Evolutionary conservation across 2,888 invertebrate species (phyloP).

Genomic region (Monopis laevigella): DNA sequence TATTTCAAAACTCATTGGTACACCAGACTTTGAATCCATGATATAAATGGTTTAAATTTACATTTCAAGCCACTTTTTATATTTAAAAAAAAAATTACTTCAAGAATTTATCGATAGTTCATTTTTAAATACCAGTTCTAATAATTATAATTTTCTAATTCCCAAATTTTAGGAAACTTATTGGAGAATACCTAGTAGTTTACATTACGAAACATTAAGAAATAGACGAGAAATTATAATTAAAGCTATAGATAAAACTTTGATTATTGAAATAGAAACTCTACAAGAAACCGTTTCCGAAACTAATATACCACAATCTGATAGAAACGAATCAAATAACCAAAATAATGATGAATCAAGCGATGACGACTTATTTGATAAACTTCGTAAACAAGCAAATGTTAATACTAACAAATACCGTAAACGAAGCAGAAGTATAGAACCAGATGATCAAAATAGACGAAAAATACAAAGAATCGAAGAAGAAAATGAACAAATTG

Average conservation of each 20-base stretch:
- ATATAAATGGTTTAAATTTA: too few species aligned
- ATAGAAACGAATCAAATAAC: too few species aligned
- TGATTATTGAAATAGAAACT: conserved; percentile 28
- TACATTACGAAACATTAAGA: conserved; percentile 63
- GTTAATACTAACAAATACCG: conserved; percentile 30
- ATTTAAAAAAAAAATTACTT: too few species aligned
- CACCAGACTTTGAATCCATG: too few species aligned
- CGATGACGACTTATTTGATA: conserved; percentile 52
- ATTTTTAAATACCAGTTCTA: too few species aligned
- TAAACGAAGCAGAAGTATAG: conserved; percentile 43
- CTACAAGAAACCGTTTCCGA: conserved; percentile 12
- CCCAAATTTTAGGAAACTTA: conserved; percentile 73
- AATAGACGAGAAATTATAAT: conserved; percentile 64
- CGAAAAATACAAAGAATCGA: conserved; percentile 48
- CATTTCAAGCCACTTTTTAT: too few species aligned
- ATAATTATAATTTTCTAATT: too few species aligned
- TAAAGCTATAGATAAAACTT: conserved; percentile 63
- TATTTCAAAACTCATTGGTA: too few species aligned
- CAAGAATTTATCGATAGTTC: too few species aligned
- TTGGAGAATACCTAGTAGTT: conserved; percentile 83
- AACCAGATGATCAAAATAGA: conserved; percentile 31
- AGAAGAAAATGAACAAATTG: conserved; percentile 29
- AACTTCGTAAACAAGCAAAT: conserved; percentile 44
- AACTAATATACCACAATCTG: too few species aligned
- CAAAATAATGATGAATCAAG: conserved; percentile 29